Percentiles rank a stretch among this genome's conserved stretches.
phyloP scores from a whole-genome alignment of 37 sponge, comb jelly and placozoan genomes.

The Cladorhizidae sp. region DNA sequence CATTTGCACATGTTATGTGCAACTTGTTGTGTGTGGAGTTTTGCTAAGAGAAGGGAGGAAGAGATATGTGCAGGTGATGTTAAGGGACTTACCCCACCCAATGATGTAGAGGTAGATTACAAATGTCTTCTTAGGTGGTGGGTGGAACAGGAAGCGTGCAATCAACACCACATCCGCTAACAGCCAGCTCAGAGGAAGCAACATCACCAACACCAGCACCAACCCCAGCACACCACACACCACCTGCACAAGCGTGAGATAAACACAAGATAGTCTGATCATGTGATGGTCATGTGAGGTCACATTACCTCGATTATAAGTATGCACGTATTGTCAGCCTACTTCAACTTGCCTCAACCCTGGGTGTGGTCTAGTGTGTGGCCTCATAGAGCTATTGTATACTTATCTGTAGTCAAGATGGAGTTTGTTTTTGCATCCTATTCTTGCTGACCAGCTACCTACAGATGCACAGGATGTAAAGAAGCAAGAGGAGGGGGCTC shows the following conservation, averaged over 20 bases:
- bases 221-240: conserved; percentile 25
- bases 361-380: no score
- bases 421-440: no score
- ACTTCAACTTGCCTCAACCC: no score
- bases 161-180: conserved; percentile 16
- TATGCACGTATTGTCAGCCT: no score
- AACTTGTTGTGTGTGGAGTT: not conserved
- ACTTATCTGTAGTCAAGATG: no score
- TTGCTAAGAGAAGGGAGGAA: not conserved
- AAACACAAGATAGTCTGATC: no score
- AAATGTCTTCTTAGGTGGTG: conserved; percentile 20
- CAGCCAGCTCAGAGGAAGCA: conserved; percentile 29
- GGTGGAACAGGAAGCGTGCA: conserved; percentile 22
- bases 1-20: not conserved
- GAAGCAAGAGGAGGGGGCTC: no score
- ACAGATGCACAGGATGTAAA: no score
- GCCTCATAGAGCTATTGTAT: no score
- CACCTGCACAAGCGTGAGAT: not conserved
- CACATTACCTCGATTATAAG: no score
- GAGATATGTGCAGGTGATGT: not conserved
- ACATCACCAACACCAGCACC: conserved; percentile 5
- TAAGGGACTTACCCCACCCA: conserved; percentile 28
- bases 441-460: no score
- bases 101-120: conserved; percentile 20
- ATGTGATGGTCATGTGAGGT: no score